A percentile compares a stretch with the other conserved stretches of the same genome.
phyloP scores from a whole-genome alignment of 2,888 invertebrate genomes.

The Calliscelio sp. region DNA sequence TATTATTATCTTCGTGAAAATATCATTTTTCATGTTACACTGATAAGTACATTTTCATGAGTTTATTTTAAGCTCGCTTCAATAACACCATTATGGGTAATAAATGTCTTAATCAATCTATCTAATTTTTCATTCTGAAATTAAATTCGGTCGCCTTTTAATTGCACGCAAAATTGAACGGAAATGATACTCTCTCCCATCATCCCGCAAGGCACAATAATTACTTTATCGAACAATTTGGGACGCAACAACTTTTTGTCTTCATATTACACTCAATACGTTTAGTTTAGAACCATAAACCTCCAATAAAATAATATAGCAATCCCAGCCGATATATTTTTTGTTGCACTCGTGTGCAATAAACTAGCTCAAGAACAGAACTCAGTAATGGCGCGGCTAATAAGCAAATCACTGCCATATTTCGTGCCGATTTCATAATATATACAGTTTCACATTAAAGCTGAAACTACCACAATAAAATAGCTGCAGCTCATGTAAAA shows the following conservation, averaged over 20 bases:
- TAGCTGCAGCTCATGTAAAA: slow-evolving; percentile 19
- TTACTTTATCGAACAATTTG: slow-evolving; percentile 40
- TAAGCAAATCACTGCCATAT: slow-evolving; percentile 24
- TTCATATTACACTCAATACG: neutral
- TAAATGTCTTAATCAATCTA: slow-evolving; percentile 20
- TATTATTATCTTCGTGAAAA: slow-evolving; percentile 44
- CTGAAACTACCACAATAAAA: neutral
- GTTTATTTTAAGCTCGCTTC: neutral
- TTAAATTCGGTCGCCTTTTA: neutral
- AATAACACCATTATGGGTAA: neutral
- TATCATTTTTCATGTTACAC: slow-evolving; percentile 25
- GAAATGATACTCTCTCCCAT: slow-evolving; percentile 1
- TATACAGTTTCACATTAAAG: slow-evolving; percentile 22
- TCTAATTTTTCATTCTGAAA: neutral
- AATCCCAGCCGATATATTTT: neutral
- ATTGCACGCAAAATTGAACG: neutral
- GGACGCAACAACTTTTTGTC: neutral
- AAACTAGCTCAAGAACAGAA: slow-evolving; percentile 15
- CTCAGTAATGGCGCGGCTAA: slow-evolving; percentile 21
- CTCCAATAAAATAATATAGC: slow-evolving; percentile 30
- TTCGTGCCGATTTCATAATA: slow-evolving; percentile 28
- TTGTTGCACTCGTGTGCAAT: slow-evolving; percentile 11
- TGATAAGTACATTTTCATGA: slow-evolving; percentile 12
- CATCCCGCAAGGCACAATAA: slow-evolving; percentile 9
- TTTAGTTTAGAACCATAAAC: slow-evolving; percentile 8